A percentile compares a stretch with the other conserved stretches of the same genome.
Conservation (phyloP, 1,140 invertebrate genomes). For the Drosophila triauraria region DNA sequence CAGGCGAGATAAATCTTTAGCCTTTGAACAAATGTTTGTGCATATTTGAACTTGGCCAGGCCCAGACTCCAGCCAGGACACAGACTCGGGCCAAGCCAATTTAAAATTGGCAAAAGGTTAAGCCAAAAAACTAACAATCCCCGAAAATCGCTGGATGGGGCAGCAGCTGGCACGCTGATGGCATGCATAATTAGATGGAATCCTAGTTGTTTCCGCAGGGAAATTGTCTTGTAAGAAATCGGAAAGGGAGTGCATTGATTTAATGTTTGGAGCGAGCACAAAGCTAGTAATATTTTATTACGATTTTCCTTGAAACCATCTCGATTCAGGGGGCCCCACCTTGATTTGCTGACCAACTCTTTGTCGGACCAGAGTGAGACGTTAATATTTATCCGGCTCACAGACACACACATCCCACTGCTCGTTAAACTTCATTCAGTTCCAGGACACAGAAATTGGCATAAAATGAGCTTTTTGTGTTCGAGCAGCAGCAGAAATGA, state of each 20-base stretch:
- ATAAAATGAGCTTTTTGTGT: slow-evolving; percentile 73
- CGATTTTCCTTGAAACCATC: not conserved
- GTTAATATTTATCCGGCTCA: slow-evolving; percentile 63
- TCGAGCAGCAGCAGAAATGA: slow-evolving; percentile 13
- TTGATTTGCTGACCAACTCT: not conserved
- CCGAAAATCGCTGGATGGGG: slow-evolving; percentile 2
- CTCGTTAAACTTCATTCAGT: slow-evolving; percentile 68
- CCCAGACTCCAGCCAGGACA: slow-evolving; percentile 16
- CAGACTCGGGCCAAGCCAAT: slow-evolving; percentile 57
- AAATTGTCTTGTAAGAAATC: slow-evolving; percentile 58
- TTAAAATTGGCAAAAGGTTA: slow-evolving; percentile 82
- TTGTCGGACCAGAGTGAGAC: slow-evolving; percentile 43
- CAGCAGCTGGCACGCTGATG: slow-evolving; percentile 54
- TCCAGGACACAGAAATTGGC: slow-evolving; percentile 63
- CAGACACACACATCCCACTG: slow-evolving; percentile 17
- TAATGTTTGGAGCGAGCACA: slow-evolving; percentile 16
- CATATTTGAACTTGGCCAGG: slow-evolving; percentile 77
- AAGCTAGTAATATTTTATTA: not conserved
- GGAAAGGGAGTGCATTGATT: slow-evolving; percentile 63
- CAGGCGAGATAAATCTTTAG: slow-evolving; percentile 78
- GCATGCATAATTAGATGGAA: slow-evolving; percentile 76
- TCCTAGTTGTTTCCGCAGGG: slow-evolving; percentile 39
- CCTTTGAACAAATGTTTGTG: slow-evolving; percentile 82
- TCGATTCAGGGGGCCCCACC: not conserved
- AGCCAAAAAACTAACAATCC: slow-evolving; percentile 77